These are phyloP conservation scores for Triplophysa tibetana DNA, from an alignment of 2,113 vertebrate genomes.

Conservation along the genomic window DNA sequence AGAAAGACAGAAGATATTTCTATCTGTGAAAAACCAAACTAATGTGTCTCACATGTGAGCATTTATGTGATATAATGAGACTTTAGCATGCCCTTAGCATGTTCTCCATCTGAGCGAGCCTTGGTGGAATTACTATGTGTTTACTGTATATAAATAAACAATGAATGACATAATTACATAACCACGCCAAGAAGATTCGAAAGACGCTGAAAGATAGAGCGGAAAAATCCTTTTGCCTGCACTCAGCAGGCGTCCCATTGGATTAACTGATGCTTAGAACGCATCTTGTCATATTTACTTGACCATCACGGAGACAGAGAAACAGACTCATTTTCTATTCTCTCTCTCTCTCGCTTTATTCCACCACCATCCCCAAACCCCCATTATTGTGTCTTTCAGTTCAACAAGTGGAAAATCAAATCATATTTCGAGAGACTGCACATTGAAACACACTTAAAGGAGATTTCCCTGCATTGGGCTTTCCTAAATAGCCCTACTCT, in stretches of 20 bases:
- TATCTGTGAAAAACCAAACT: background rate
- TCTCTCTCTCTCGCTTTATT: slow-evolving; percentile 49
- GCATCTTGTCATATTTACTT: slow-evolving; percentile 37
- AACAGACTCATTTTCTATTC: slow-evolving; percentile 44
- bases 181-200: slow-evolving; percentile 18
- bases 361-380: slow-evolving; percentile 43
- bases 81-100: background rate
- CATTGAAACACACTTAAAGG: slow-evolving; percentile 36
- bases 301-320: slow-evolving; percentile 13
- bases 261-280: slow-evolving; percentile 22
- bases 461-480: slow-evolving; percentile 23
- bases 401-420: slow-evolving; percentile 50
- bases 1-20: background rate
- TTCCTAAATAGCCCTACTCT: slow-evolving; percentile 41
- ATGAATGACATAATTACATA: slow-evolving; percentile 41
- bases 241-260: slow-evolving; percentile 34
- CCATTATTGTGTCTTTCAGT: background rate
- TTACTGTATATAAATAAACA: slow-evolving; percentile 31
- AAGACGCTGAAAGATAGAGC: background rate
- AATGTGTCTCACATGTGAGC: background rate
- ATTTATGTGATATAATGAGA: slow-evolving; percentile 16
- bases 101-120: background rate
- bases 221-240: slow-evolving; percentile 35
- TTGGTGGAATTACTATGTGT: slow-evolving; percentile 7
- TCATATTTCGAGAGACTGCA: slow-evolving; percentile 22